phyloP scores from a whole-genome alignment of 1,140 invertebrate species.

The Atta colombica region DNA sequence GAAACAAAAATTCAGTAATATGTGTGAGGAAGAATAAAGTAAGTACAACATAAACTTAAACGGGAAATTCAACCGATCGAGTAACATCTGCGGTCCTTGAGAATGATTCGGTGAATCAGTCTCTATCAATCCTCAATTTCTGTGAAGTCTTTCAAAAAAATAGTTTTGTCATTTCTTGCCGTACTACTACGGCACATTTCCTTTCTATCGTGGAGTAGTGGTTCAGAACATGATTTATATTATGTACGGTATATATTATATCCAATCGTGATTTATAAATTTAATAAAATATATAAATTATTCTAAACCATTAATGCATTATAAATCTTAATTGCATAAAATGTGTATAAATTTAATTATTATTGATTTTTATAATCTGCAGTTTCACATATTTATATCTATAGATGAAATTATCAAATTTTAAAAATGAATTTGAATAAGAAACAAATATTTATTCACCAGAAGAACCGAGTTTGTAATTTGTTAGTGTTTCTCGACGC shows the following conservation, averaged over 20 bases:
- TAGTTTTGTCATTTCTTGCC: background rate
- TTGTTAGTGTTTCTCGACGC: background rate
- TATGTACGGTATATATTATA: background rate
- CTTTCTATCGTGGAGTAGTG: background rate
- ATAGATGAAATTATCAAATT: background rate
- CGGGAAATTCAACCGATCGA: background rate
- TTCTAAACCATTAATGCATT: background rate
- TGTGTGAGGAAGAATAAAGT: background rate
- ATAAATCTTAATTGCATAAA: background rate
- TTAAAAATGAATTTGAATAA: background rate
- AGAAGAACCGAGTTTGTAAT: background rate
- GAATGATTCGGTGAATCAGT: background rate
- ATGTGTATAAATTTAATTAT: background rate
- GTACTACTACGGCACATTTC: background rate
- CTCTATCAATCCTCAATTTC: background rate
- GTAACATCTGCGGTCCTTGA: slow-evolving; percentile 1
- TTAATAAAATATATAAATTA: background rate
- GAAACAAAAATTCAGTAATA: background rate
- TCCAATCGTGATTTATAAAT: background rate
- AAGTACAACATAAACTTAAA: background rate
- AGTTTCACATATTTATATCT: background rate
- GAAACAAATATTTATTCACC: background rate
- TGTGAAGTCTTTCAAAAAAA: slow-evolving; percentile 12
- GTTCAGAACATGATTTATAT: background rate
- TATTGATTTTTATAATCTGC: background rate